These are phyloP conservation scores for Enteromius thamalakanensis DNA, from an alignment of 2,797 vertebrate species.

Conservation along the genomic window DNA sequence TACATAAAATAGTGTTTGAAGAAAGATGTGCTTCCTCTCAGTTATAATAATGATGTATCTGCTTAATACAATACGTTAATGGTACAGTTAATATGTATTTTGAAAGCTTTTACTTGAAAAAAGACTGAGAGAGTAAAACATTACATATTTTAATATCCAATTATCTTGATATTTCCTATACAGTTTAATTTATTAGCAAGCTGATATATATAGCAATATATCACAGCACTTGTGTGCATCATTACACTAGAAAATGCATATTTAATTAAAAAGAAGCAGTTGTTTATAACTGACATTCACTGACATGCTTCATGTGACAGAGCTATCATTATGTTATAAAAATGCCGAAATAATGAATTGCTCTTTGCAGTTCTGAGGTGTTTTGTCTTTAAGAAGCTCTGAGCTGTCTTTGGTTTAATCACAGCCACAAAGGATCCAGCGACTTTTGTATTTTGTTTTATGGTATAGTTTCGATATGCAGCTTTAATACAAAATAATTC, in stretches of 20 bases:
- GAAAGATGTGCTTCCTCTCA: background rate
- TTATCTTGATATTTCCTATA: background rate
- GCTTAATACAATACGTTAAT: background rate
- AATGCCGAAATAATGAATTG: background rate
- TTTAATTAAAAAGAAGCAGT: background rate
- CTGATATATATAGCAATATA: background rate
- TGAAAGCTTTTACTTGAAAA: background rate
- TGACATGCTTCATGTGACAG: background rate
- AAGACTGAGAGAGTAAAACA: background rate
- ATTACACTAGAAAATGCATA: background rate
- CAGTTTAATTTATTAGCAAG: background rate
- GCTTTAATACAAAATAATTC: too few species aligned
- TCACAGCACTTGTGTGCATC: background rate
- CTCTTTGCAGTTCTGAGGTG: background rate
- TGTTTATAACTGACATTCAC: background rate
- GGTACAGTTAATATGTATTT: background rate
- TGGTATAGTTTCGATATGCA: background rate
- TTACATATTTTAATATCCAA: background rate
- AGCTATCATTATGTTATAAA: slow-evolving; percentile 8
- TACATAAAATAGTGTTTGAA: background rate
- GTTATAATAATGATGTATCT: background rate
- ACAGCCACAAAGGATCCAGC: background rate
- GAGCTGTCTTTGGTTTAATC: background rate
- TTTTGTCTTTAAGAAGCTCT: background rate
- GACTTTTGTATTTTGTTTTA: background rate